Conservation (phyloP, 1,140 invertebrate genomes). For the Zaprionus ghesquierei region DNA sequence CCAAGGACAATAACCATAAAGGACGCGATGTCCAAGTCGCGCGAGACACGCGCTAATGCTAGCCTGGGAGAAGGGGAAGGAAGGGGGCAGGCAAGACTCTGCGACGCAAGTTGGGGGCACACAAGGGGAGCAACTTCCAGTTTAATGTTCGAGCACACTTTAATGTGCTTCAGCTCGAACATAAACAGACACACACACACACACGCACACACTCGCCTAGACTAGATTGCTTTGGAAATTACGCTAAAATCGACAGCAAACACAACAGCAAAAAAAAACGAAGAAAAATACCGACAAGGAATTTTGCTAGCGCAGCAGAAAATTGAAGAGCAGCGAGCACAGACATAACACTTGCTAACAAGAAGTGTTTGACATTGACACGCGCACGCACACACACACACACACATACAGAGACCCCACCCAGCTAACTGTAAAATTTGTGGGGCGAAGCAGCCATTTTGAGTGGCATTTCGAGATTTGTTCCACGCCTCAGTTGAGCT, state of each 20-base stretch:
- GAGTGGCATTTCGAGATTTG: slow-evolving; percentile 53
- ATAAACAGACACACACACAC: slow-evolving; percentile 24
- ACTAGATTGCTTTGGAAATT: slow-evolving; percentile 51
- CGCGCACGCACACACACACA: slow-evolving; percentile 4
- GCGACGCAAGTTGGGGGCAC: background rate
- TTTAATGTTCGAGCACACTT: slow-evolving; percentile 37
- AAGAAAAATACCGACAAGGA: background rate
- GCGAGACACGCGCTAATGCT: slow-evolving; percentile 24
- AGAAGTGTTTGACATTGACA: slow-evolving; percentile 59
- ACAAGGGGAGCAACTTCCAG: background rate
- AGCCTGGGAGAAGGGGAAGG: slow-evolving; percentile 18
- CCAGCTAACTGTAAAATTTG: slow-evolving; percentile 19
- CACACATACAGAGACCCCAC: background rate
- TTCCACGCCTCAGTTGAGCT: background rate
- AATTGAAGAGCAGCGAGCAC: slow-evolving; percentile 50
- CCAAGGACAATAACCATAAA: slow-evolving; percentile 38
- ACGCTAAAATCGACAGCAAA: slow-evolving; percentile 29
- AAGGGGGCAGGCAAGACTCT: background rate
- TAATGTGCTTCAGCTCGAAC: slow-evolving; percentile 37
- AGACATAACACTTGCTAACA: slow-evolving; percentile 59
- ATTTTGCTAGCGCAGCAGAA: slow-evolving; percentile 52
- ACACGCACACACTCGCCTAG: background rate
- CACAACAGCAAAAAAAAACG: too few species aligned
- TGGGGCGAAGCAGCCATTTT: slow-evolving; percentile 22
- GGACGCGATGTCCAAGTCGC: slow-evolving; percentile 29